Evolutionary conservation across 2,113 vertebrate genomes (phyloP), one percentile per base, ranked within the genome.

Genomic region (Antigone vipio): DNA sequence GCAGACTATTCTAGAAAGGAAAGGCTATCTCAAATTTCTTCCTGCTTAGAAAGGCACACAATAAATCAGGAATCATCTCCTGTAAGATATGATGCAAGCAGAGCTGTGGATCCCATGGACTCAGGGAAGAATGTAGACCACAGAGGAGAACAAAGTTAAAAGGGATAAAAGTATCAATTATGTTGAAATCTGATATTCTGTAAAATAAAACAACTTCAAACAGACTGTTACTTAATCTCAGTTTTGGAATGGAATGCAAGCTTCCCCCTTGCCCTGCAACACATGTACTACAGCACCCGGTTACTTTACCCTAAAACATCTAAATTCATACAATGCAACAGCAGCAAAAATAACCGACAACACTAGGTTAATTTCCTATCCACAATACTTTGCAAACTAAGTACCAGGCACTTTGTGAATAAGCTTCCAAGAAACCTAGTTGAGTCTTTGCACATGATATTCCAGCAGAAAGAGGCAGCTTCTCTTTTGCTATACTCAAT

Each of bases 151-250:
- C 42, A 88, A 90, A 95, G 75, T 45, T 94, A 79, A 93, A 95
- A 77, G 47, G 78, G 44, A 95, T 90, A 79, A 62, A 92, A 95
- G 50, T 49, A 82, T 91, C 96, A 94, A 47, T 92, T 88, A 88
- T 88, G 68, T 73, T 90, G 93, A 92, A 97, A 96, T 88, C 12
- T 62, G 82, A 88, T 92, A 84, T 71, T 93, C 45, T 74, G 88
- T 80, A 88, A 93, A 96, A 90, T 50, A 96, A 92, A 92, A 52
- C 56, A 82, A 73, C 92, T 94, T 96, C 90, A 95, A 87, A 86
- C 38, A 76, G 75, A 90, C 38, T 40, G 50, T 80, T 94, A 88
- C 75, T 95, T 95, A 95, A 96, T 88, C 78, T 50, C 63, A 67
- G 50, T 86, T 89, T 77, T 81, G 55, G 75, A 94, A 76, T 52